phyloP scores from a whole-genome alignment of 2,113 vertebrate species.

The Addax nasomaculatus region DNA sequence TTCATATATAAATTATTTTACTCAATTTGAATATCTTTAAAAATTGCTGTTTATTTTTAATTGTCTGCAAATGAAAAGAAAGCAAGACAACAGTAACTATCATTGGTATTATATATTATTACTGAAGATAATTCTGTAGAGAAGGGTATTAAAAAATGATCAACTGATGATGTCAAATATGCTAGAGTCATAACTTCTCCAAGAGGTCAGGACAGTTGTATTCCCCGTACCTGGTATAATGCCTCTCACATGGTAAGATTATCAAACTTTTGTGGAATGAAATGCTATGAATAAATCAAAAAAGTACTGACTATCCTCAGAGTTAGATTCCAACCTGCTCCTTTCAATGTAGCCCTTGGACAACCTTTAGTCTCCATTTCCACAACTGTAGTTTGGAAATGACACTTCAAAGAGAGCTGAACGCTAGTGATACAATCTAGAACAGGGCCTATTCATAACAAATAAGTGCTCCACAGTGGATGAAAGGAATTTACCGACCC shows the following conservation, averaged over 20 bases:
- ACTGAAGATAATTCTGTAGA: neutral
- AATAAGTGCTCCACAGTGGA: neutral
- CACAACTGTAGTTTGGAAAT: neutral
- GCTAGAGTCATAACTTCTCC: neutral
- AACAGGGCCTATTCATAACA: neutral
- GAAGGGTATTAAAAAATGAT: neutral
- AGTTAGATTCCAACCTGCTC: neutral
- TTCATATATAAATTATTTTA: neutral
- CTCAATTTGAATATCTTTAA: neutral
- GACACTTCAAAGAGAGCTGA: neutral
- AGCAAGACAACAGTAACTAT: neutral
- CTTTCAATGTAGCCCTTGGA: neutral
- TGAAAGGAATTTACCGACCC: neutral
- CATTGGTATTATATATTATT: neutral
- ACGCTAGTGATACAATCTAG: neutral
- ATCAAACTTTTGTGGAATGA: neutral
- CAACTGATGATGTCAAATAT: neutral
- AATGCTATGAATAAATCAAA: neutral
- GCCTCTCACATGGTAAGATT: neutral
- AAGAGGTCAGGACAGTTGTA: neutral
- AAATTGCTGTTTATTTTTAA: neutral
- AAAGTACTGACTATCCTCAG: neutral
- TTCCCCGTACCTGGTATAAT: neutral
- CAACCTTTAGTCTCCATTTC: neutral
- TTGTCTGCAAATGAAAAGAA: neutral